Evolutionary conservation across 64 coral and sea anemone genomes (phyloP).

Genomic region (Montipora foliosa): DNA sequence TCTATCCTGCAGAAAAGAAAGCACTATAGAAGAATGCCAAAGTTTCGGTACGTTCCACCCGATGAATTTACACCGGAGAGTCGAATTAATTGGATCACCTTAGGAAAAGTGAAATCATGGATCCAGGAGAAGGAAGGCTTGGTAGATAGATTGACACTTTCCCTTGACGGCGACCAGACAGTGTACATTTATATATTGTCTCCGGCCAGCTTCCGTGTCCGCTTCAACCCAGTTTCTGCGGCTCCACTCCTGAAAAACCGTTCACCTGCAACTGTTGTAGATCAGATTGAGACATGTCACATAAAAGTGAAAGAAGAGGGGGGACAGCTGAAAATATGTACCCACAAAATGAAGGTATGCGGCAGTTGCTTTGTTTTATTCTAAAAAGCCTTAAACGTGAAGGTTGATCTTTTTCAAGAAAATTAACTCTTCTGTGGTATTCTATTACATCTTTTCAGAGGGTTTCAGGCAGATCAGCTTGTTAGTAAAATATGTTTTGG

Average conservation of each 20-base stretch:
- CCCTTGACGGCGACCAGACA: constrained; percentile 42
- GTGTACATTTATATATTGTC: constrained; percentile 70
- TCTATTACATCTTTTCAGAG: too few relatives aligned
- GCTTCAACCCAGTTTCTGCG: constrained; percentile 68
- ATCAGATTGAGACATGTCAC: constrained; percentile 59
- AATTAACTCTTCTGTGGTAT: too few relatives aligned
- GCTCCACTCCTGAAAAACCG: constrained; percentile 67
- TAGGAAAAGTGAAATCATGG: constrained; percentile 52
- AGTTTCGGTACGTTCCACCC: constrained; percentile 60
- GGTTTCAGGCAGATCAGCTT: too few relatives aligned
- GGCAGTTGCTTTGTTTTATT: background rate
- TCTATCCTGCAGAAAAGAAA: background rate
- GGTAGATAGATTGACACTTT: constrained; percentile 74
- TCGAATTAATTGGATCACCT: constrained; percentile 35
- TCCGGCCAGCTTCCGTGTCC: constrained; percentile 65
- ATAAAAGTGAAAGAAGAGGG: constrained; percentile 39
- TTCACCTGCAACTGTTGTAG: constrained; percentile 72
- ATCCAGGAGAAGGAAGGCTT: constrained; percentile 65
- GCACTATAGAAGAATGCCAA: constrained; percentile 8
- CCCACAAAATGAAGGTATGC: constrained; percentile 45
- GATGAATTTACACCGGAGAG: constrained; percentile 82
- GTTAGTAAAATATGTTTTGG: too few relatives aligned
- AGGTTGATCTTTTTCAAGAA: too few relatives aligned
- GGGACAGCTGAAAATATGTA: constrained; percentile 27
- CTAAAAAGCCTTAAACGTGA: too few relatives aligned